phyloP scores from a whole-genome alignment of 37 sponge, comb jelly and placozoan genomes.

The Cladorhizidae sp. region DNA sequence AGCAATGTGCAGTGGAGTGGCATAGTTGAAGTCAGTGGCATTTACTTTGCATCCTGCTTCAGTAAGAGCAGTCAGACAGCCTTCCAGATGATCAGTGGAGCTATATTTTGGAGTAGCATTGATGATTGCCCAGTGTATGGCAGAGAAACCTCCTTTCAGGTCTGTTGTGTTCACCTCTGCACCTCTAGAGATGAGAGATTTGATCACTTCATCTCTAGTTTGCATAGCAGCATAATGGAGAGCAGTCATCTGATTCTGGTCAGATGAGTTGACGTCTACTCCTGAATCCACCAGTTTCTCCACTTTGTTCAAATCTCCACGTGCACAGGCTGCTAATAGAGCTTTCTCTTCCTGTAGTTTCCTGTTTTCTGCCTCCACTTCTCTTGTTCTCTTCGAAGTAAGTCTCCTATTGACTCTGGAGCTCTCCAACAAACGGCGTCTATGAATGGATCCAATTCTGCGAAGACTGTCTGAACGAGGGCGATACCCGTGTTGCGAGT shows the following conservation, averaged over 20 bases:
- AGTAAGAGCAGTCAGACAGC: conserved; percentile 36
- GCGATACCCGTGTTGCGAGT: background rate
- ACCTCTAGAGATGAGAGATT: conserved; percentile 44
- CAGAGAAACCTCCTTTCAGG: conserved; percentile 63
- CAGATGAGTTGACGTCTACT: conserved; percentile 48
- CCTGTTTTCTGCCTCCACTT: conserved; percentile 24
- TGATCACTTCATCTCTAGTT: conserved; percentile 49
- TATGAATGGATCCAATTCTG: conserved; percentile 12
- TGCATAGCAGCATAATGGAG: conserved; percentile 77
- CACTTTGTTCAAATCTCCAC: conserved; percentile 53
- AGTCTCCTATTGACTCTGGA: background rate
- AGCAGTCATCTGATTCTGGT: conserved; percentile 54
- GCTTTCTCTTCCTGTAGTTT: conserved; percentile 23
- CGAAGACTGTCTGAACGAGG: conserved; percentile 35
- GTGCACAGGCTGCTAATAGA: conserved; percentile 37
- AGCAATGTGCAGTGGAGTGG: conserved; percentile 72
- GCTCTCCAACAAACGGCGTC: background rate
- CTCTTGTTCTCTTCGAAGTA: background rate
- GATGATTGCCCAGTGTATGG: conserved; percentile 71
- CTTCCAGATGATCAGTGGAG: conserved; percentile 15
- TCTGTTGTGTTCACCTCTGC: conserved; percentile 49
- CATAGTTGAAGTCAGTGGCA: conserved; percentile 57
- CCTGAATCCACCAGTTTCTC: conserved; percentile 25
- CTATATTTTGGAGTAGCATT: conserved; percentile 39
- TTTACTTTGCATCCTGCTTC: conserved; percentile 55